Evolutionary conservation across 2,113 vertebrate species (phyloP).

Genomic region (Phrynocephalus versicolor): DNA sequence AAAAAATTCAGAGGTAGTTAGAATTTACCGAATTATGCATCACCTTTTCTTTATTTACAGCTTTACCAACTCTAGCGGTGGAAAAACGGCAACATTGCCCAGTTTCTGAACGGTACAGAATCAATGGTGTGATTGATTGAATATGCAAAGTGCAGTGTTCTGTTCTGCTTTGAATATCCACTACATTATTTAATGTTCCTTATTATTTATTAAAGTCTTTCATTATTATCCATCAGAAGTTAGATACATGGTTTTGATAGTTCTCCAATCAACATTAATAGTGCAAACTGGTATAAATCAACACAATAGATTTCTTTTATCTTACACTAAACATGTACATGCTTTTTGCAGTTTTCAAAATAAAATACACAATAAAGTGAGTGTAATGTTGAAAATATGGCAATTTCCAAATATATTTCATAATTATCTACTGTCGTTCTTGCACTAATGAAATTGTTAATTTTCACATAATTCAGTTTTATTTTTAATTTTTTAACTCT

Average conservation of each 20-base stretch:
- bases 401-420: slow-evolving; percentile 42
- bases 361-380: slow-evolving; percentile 35
- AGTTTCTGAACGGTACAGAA: background rate
- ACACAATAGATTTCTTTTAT: slow-evolving; percentile 31
- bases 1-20: slow-evolving; percentile 37
- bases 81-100: slow-evolving; percentile 26
- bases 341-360: slow-evolving; percentile 35
- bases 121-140: slow-evolving; percentile 18
- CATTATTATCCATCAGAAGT: slow-evolving; percentile 35
- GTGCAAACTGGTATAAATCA: slow-evolving; percentile 1
- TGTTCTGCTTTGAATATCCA: slow-evolving; percentile 34
- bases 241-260: slow-evolving; percentile 30
- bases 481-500: too few species aligned
- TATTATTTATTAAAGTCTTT: slow-evolving; percentile 10
- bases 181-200: slow-evolving; percentile 21
- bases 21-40: slow-evolving; percentile 39
- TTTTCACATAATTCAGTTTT: slow-evolving; percentile 39
- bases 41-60: slow-evolving; percentile 6
- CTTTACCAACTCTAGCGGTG: background rate
- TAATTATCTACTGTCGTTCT: slow-evolving; percentile 17
- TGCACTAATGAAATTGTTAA: slow-evolving; percentile 40
- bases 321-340: background rate
- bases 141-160: background rate
- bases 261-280: slow-evolving; percentile 40
- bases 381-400: slow-evolving; percentile 35